Percentiles rank a stretch among this genome's conserved stretches.
Conservation (phyloP, 1,140 invertebrate genomes). For the Brachionus plicatilis region DNA sequence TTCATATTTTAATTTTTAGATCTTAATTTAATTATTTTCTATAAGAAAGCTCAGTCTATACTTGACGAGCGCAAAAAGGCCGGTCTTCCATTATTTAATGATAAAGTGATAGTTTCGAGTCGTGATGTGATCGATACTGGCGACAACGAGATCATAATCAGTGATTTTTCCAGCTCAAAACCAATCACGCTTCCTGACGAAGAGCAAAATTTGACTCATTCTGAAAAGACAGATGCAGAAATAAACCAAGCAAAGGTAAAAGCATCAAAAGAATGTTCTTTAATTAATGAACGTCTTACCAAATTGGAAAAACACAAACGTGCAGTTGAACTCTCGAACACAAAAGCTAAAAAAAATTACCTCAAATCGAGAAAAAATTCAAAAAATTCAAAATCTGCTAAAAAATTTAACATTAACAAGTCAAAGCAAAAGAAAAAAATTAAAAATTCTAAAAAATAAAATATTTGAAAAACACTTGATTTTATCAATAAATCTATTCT, state of each 20-base stretch:
- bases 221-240: constrained; percentile 39
- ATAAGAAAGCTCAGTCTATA: constrained; percentile 25
- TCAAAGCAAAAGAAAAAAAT: not conserved
- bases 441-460: constrained; percentile 28
- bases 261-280: not conserved
- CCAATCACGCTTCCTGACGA: not conserved
- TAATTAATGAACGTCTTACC: not conserved
- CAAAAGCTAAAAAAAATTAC: constrained; percentile 29
- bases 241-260: constrained; percentile 1
- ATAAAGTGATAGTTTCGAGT: not conserved
- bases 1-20: not conserved
- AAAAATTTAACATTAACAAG: constrained; percentile 9
- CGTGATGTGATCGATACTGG: constrained; percentile 23
- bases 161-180: constrained; percentile 11
- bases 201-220: not conserved
- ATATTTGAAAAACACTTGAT: not conserved
- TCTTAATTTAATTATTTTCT: not conserved
- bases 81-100: constrained; percentile 10
- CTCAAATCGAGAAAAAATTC: constrained; percentile 30
- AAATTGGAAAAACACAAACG: constrained; percentile 31
- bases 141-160: not conserved
- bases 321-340: not conserved
- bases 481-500: constrained; percentile 15
- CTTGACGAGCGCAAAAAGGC: constrained; percentile 19
- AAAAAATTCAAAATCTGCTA: constrained; percentile 34